Evolutionary conservation across 1,140 invertebrate species (phyloP).

Genomic region (Drosophila pandora): DNA sequence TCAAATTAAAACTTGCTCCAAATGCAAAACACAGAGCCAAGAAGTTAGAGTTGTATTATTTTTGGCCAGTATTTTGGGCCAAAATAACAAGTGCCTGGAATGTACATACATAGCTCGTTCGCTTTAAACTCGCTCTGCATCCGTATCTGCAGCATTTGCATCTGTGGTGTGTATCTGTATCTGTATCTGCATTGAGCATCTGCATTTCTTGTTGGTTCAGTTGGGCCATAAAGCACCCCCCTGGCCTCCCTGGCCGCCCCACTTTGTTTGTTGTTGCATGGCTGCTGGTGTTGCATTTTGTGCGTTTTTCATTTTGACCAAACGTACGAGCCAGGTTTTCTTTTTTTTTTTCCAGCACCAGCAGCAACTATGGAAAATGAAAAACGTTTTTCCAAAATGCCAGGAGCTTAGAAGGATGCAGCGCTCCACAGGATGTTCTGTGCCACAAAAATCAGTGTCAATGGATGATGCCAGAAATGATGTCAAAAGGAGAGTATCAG

Average conservation of each 20-base stretch:
- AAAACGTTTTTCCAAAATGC: conserved; percentile 19
- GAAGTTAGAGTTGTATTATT: conserved; percentile 4
- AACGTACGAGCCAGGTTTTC: conserved; percentile 12
- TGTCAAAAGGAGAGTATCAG: too few relatives aligned
- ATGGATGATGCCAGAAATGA: not conserved
- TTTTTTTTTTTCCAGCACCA: not conserved
- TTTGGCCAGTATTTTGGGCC: conserved; percentile 2
- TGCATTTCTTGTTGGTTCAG: conserved; percentile 47
- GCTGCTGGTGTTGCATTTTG: conserved; percentile 17
- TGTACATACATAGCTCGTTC: not conserved
- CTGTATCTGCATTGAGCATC: conserved; percentile 27
- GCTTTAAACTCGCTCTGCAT: conserved; percentile 19
- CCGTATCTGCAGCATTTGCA: conserved; percentile 25
- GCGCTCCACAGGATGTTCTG: not conserved
- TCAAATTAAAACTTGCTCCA: conserved; percentile 21
- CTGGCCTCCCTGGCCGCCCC: not conserved
- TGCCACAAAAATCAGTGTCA: not conserved
- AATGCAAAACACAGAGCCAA: conserved; percentile 4
- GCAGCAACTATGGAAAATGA: conserved; percentile 13
- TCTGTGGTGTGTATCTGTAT: conserved; percentile 3
- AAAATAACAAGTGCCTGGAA: conserved; percentile 21
- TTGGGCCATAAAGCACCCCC: not conserved
- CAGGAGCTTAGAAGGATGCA: conserved; percentile 1
- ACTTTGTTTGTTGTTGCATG: not conserved
- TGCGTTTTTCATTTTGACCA: conserved; percentile 56